Base-by-base conservation (phyloP, 2,888 invertebrate genomes). In the Chrysotoxum bicinctum region DNA sequence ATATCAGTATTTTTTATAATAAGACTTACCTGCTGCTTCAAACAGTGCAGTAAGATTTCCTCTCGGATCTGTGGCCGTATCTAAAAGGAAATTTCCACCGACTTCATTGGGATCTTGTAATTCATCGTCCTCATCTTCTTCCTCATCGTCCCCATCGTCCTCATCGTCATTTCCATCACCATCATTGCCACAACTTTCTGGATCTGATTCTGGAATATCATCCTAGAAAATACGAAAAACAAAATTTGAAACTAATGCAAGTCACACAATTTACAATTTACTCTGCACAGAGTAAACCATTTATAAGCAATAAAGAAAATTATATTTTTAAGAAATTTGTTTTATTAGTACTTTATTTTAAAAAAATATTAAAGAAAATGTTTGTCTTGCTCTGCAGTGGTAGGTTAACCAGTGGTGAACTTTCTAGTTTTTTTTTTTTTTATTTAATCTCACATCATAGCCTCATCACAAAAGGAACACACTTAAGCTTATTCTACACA, bases 1-100 rank as follows among this genome's bases (percentile, higher is more conserved):
- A 26, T 3, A 26, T 26, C 4, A 6, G 26, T 26, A 26, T 26
- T 26, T 6, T 43, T 19, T 45, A 45, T 19, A 19, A 2, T 21
- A 16, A 23, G 50, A 73, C 87, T 88, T 89, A 91, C 92, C 94
- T 91, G 98, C 98, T 90, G 98, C 98, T 93, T 98, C 98, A 87
- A 98, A 94, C 88, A 99, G 94, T 87, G 98, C 98, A 93, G 98
- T 98, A 83, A 99, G 94, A 89, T 98, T 91, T 68, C 90, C 90
- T 81, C 90, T 89, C 66, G 91, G 91, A 87, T 91, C 91, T 60
- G 89, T 90, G 60, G 89, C 89, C 37, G 94, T 92, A 90, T 94
- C 94, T 87, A 94, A 92, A 54, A 91, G 87, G 79, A 92, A 92
- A 87, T 90, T 90, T 19, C 91, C 91, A 52, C 90, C 89, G 60